Percentiles rank a stretch among this genome's conserved stretches.
Evolutionary conservation across 2,113 vertebrate species (phyloP).

Genomic region (Sylvilagus bachmani): DNA sequence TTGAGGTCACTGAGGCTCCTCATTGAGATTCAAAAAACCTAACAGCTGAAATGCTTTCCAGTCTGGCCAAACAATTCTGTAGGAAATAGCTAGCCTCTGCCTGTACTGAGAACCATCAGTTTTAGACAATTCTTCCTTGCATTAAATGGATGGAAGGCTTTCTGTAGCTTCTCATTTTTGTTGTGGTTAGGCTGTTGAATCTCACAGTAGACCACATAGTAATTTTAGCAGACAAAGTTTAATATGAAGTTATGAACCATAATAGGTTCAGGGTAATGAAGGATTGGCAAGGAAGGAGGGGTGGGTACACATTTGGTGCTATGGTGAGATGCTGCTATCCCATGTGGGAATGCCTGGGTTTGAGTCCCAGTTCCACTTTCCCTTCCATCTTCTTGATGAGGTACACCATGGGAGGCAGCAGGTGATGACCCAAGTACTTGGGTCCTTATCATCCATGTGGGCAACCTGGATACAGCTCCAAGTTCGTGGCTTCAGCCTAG

Average conservation of each 20-base stretch:
- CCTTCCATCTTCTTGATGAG: no score
- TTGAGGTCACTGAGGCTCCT: conserved; percentile 5
- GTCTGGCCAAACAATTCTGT: neutral
- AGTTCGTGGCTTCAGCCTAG: no score
- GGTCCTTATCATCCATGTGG: no score
- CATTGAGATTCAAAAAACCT: neutral
- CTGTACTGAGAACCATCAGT: neutral
- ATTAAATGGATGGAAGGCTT: neutral
- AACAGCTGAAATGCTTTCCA: neutral
- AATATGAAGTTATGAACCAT: neutral
- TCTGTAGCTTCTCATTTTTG: neutral
- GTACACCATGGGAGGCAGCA: no score
- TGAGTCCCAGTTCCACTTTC: no score
- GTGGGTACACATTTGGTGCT: no score
- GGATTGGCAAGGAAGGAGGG: neutral
- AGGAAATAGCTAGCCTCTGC: neutral
- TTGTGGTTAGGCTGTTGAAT: neutral
- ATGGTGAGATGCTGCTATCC: no score
- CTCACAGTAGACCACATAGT: neutral
- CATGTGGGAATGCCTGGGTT: no score
- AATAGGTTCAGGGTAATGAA: neutral
- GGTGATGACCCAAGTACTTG: no score
- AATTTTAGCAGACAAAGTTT: conserved; percentile 8
- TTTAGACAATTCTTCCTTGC: neutral
- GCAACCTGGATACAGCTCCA: no score